Base-by-base conservation (phyloP, 2,113 vertebrate genomes). In the Panurus biarmicus region DNA sequence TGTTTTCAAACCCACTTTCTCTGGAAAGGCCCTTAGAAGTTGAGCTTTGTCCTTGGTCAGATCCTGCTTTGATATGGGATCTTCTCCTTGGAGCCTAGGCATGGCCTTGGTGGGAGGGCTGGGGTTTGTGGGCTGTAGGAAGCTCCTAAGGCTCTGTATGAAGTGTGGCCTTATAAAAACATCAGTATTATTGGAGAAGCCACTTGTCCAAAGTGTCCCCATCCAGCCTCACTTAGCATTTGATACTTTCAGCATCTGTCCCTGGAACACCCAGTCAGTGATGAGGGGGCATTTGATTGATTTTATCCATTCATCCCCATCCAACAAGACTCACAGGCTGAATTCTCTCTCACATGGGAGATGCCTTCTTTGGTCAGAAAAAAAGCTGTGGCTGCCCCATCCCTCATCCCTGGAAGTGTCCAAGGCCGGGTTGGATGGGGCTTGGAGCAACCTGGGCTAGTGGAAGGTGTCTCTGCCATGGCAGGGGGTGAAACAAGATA, bases 261-360 rank as follows among this genome's bases (percentile, higher is more conserved):
- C 45, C 65, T 40, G 73, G 29, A 83, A 25, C 36, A 60, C 29
- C 18, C 45, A 6, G 6, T 47, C 45, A n/a, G 36, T 26, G 56
- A 51, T 9, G 7, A 22, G 12, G 38, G 17, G 12, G 3, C 9
- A 11, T 53, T 58, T n/a, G 77, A 18, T 77, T 84, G 51, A 51
- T 73, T 89, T 70, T 19, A 18, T 35, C 24, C 6, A 4, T 87
- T 45, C 42, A 50, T 28, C 17, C 28, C 29, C 1, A 0, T 58
- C 33, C 36, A 58, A 45, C 7, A 21, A 58, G 28, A 11, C 28
- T 66, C 0, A 0, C 14, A 10, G 19, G 24, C 2, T 66, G 26
- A 82, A 71, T 48, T 66, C n/a, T 66, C 40, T 66, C 61, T 78
- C 25, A 1, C 4, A 3, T 0, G 0, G n/a, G 36, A 57, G 36